These are phyloP conservation scores for Heterodera filipjevi DNA, from an alignment of 2,888 invertebrate species.

Conservation along the genomic window DNA sequence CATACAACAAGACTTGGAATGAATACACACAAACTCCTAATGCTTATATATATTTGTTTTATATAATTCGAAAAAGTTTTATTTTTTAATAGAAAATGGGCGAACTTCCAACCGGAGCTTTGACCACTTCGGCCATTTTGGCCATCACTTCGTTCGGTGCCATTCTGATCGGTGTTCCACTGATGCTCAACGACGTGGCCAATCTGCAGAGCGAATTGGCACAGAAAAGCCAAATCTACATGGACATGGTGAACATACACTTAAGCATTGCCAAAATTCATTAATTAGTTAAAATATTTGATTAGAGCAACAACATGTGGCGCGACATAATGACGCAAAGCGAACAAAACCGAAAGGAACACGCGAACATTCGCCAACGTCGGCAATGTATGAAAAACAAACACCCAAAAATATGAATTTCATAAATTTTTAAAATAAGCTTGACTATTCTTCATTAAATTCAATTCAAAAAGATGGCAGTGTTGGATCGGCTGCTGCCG, in stretches of 20 bases:
- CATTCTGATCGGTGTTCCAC: conserved; percentile 50
- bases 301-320: conserved; percentile 51
- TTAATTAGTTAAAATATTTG: conserved; percentile 14
- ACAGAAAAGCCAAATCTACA: conserved; percentile 46
- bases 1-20: background rate
- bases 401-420: conserved; percentile 1
- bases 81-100: conserved; percentile 13
- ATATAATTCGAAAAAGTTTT: too few species aligned
- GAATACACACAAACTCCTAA: too few species aligned
- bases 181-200: conserved; percentile 50
- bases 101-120: conserved; percentile 10
- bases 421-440: too few species aligned
- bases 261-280: background rate
- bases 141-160: conserved; percentile 50
- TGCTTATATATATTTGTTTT: too few species aligned
- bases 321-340: conserved; percentile 50
- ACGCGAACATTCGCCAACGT: conserved; percentile 27
- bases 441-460: background rate
- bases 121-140: conserved; percentile 48
- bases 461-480: background rate
- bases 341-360: conserved; percentile 44
- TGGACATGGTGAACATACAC: conserved; percentile 43
- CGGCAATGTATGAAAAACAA: conserved; percentile 40
- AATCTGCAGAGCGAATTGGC: conserved; percentile 51
- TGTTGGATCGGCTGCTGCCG: background rate